phyloP scores from a whole-genome alignment of 2,797 vertebrate genomes.

The Myoxocephalus aenaeus region DNA sequence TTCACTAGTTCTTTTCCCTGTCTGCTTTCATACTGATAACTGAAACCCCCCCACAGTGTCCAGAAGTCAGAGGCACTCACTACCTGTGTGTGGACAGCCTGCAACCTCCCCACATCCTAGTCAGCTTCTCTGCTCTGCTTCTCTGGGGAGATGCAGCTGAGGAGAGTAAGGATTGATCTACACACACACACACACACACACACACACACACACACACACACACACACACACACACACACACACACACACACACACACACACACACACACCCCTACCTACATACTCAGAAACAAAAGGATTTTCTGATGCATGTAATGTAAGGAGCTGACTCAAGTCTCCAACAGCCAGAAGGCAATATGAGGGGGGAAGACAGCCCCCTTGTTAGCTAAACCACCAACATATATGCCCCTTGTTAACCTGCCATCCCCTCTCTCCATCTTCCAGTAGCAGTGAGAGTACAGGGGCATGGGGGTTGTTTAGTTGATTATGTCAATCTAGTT shows the following conservation, averaged over 20 bases:
- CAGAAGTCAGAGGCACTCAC: conserved; percentile 82
- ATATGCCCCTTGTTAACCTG: not conserved
- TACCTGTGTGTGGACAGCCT: conserved; percentile 91
- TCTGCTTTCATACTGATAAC: conserved; percentile 41
- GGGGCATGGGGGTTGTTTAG: not conserved
- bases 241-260: not conserved
- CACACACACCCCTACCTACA: not conserved
- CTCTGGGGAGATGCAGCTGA: conserved; percentile 81
- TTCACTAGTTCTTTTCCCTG: conserved; percentile 21
- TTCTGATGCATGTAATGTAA: not conserved
- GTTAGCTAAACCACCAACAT: not conserved
- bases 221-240: not conserved
- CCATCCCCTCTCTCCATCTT: not conserved
- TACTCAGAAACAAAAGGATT: not conserved
- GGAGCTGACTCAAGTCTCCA: conserved; percentile 7
- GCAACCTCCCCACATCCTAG: conserved; percentile 87
- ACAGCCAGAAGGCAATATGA: not conserved
- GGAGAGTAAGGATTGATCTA: conserved; percentile 65
- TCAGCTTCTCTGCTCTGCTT: conserved; percentile 90
- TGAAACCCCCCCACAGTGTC: conserved; percentile 79
- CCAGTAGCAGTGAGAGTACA: not conserved
- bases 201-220: conserved; percentile 18
- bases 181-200: conserved; percentile 7
- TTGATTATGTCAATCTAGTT: not conserved
- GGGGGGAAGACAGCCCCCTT: not conserved